Evolutionary conservation across 1,140 invertebrate species (phyloP).

Genomic region (Scaptomyza pallida): DNA sequence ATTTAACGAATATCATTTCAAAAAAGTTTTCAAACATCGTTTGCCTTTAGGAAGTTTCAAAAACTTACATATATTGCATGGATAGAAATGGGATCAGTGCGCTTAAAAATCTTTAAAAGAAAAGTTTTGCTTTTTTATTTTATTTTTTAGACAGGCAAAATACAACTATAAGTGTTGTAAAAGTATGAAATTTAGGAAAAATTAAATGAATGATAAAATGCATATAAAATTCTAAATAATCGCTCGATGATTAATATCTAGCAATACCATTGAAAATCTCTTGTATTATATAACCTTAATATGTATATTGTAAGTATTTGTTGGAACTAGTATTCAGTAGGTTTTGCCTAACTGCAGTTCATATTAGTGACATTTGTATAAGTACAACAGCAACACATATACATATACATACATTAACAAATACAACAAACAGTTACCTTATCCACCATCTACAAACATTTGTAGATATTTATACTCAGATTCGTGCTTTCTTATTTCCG

Average conservation of each 20-base stretch:
- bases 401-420: constrained; percentile 9
- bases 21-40: not conserved
- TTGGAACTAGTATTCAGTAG: constrained; percentile 29
- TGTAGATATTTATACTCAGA: constrained; percentile 25
- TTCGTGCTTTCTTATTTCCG: constrained; percentile 62
- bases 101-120: not conserved
- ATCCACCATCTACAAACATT: constrained; percentile 15
- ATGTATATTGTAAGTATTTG: constrained; percentile 34
- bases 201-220: not conserved
- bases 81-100: constrained; percentile 3
- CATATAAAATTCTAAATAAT: too few relatives aligned
- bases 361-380: constrained; percentile 47
- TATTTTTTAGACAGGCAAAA: not conserved
- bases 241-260: too few relatives aligned
- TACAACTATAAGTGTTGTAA: too few relatives aligned
- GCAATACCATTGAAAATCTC: not conserved
- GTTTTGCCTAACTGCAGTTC: constrained; percentile 32
- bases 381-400: constrained; percentile 10
- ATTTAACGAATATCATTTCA: not conserved
- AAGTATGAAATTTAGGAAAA: not conserved
- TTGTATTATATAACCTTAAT: not conserved
- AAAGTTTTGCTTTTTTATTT: too few relatives aligned
- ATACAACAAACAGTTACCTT: constrained; percentile 15
- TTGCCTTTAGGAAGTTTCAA: constrained; percentile 5
- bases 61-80: constrained; percentile 25